phyloP scores from a whole-genome alignment of 1,140 invertebrate genomes.

The Calliphora vicina region DNA sequence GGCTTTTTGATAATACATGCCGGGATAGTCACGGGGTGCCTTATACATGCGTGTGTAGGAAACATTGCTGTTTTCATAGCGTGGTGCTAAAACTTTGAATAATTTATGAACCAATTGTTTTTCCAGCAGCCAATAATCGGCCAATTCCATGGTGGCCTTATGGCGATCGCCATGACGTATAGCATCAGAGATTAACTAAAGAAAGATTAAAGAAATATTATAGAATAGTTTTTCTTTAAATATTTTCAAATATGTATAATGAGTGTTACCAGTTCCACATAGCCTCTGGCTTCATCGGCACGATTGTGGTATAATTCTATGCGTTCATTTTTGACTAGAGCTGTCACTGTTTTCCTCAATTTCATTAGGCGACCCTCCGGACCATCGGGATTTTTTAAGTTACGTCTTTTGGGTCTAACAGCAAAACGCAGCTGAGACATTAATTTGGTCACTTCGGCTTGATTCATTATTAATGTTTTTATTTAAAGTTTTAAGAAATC shows the following conservation, averaged over 20 bases:
- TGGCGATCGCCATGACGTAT: constrained; percentile 85
- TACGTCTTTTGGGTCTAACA: constrained; percentile 68
- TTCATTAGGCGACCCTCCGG: constrained; percentile 79
- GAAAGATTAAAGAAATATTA: neutral
- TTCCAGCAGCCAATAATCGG: constrained; percentile 87
- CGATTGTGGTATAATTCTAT: constrained; percentile 80
- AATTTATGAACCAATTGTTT: constrained; percentile 91
- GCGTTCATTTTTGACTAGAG: constrained; percentile 86
- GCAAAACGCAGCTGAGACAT: constrained; percentile 77
- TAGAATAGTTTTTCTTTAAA: too few species aligned
- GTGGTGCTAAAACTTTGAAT: constrained; percentile 89
- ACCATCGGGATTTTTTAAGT: constrained; percentile 73
- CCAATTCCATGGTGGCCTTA: constrained; percentile 86
- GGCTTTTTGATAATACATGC: constrained; percentile 65
- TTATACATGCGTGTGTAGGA: constrained; percentile 79
- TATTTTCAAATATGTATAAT: too few species aligned
- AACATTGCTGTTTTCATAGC: constrained; percentile 75
- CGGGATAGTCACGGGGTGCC: constrained; percentile 72
- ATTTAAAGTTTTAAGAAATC: neutral
- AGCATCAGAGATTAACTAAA: constrained; percentile 87
- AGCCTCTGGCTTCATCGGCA: constrained; percentile 86
- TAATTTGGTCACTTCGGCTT: constrained; percentile 76
- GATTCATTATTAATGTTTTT: constrained; percentile 70
- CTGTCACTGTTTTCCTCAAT: constrained; percentile 82
- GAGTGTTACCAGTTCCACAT: constrained; percentile 80